phyloP scores from a whole-genome alignment of 2,888 invertebrate species.

The Chloromyia formosa region DNA sequence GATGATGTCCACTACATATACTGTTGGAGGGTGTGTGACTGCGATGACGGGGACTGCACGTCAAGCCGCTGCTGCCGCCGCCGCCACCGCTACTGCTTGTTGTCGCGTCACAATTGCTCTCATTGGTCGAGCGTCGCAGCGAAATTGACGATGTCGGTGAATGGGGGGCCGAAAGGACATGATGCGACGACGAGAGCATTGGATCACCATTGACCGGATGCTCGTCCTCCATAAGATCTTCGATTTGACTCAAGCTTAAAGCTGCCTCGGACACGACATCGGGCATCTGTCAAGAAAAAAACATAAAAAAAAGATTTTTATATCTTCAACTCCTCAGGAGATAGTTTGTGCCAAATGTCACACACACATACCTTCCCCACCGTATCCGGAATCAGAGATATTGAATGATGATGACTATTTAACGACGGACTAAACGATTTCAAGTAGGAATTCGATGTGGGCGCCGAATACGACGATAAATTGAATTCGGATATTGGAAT shows the following conservation, averaged over 20 bases:
- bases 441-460: slow-evolving; percentile 63
- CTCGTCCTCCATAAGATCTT: slow-evolving; percentile 74
- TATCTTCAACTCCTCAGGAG: background rate
- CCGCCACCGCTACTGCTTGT: slow-evolving; percentile 33
- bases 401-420: slow-evolving; percentile 55
- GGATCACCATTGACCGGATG: slow-evolving; percentile 71
- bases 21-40: background rate
- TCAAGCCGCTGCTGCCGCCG: background rate
- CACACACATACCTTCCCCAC: slow-evolving; percentile 61
- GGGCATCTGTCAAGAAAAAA: slow-evolving; percentile 64
- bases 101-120: slow-evolving; percentile 50
- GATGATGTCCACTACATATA: slow-evolving; percentile 16
- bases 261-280: slow-evolving; percentile 68
- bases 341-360: too few relatives aligned
- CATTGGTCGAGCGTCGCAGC: slow-evolving; percentile 46
- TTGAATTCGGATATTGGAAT: slow-evolving; percentile 72
- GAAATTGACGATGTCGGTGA: slow-evolving; percentile 60
- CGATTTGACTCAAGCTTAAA: slow-evolving; percentile 70
- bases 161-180: slow-evolving; percentile 63
- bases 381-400: slow-evolving; percentile 61
- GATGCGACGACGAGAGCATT: slow-evolving; percentile 66
- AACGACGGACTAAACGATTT: slow-evolving; percentile 59
- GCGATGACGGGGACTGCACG: slow-evolving; percentile 24
- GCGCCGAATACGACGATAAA: slow-evolving; percentile 63
- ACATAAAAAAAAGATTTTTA: slow-evolving; percentile 18